Percentiles rank a stretch among this genome's conserved stretches.
phyloP scores from a whole-genome alignment of 1,140 invertebrate genomes.

The Drosophila murphyi region DNA sequence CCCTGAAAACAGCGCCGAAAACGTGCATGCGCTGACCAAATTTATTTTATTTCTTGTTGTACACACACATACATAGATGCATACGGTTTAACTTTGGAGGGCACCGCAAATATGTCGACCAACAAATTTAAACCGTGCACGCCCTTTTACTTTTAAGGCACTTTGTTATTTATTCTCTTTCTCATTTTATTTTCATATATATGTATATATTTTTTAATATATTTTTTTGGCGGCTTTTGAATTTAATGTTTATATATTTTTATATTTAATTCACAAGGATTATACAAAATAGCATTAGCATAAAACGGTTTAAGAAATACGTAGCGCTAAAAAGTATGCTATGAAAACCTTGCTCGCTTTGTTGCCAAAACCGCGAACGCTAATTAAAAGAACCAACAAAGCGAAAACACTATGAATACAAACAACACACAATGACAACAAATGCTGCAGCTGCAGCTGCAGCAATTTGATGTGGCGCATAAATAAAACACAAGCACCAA shows the following conservation, averaged over 20 bases:
- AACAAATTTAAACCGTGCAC: constrained; percentile 60
- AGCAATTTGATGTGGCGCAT: constrained; percentile 15
- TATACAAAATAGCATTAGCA: constrained; percentile 57
- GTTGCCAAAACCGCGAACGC: constrained; percentile 58
- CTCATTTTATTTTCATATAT: not conserved
- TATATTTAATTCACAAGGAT: constrained; percentile 45
- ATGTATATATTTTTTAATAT: not conserved
- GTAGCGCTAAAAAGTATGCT: constrained; percentile 48
- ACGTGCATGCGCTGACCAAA: constrained; percentile 70
- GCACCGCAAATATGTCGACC: constrained; percentile 66
- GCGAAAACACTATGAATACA: constrained; percentile 40
- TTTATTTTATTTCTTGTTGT: constrained; percentile 46
- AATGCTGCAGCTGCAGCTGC: constrained; percentile 5
- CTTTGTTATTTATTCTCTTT: constrained; percentile 58
- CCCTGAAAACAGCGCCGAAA: constrained; percentile 72
- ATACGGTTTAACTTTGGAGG: constrained; percentile 47
- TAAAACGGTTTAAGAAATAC: constrained; percentile 57
- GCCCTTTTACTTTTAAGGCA: constrained; percentile 56
- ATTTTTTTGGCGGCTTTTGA: constrained; percentile 25
- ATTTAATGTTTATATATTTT: constrained; percentile 59
- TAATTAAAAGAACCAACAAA: constrained; percentile 76
- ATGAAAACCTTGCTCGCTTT: constrained; percentile 36
- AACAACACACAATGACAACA: constrained; percentile 12
- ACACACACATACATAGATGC: not conserved
- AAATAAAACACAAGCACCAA: constrained; percentile 6